Percentiles rank a stretch among this genome's conserved stretches.
phyloP scores from a whole-genome alignment of 2,888 invertebrate species.

The Adineta ricciae region DNA sequence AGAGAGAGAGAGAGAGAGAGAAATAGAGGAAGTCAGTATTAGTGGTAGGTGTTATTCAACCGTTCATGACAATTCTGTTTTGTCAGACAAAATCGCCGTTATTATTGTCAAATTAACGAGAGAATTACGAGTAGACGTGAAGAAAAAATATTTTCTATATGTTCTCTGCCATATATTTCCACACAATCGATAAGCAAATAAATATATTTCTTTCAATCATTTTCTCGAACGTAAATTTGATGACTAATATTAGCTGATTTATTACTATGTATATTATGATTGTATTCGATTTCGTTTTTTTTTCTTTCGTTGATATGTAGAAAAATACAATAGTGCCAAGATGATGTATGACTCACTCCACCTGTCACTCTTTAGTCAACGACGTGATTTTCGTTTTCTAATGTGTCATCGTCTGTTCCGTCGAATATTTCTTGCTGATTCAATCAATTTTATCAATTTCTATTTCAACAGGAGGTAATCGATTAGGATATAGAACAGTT shows the following conservation, averaged over 20 bases:
- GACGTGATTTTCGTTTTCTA: background rate
- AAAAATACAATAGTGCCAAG: background rate
- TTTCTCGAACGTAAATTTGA: background rate
- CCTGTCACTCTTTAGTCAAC: background rate
- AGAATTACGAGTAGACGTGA: background rate
- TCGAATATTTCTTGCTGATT: background rate
- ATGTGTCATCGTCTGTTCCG: background rate
- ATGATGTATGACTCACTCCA: background rate
- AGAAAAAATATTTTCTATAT: background rate
- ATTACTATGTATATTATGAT: background rate
- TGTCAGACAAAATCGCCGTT: background rate
- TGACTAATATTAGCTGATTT: background rate
- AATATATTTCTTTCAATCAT: background rate
- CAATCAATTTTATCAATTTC: background rate
- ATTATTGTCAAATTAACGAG: background rate
- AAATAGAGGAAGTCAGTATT: background rate
- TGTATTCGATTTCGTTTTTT: background rate
- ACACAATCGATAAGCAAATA: background rate
- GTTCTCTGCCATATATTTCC: background rate
- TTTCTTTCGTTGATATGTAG: background rate
- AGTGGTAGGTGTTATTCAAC: background rate
- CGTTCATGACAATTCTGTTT: background rate
- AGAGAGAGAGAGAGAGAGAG: background rate
- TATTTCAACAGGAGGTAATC: background rate
- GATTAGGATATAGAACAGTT: background rate